Percentiles rank a stretch among this genome's conserved stretches.
Evolutionary conservation across 1,140 invertebrate genomes (phyloP).

Genomic region (Plutomurus gul): DNA sequence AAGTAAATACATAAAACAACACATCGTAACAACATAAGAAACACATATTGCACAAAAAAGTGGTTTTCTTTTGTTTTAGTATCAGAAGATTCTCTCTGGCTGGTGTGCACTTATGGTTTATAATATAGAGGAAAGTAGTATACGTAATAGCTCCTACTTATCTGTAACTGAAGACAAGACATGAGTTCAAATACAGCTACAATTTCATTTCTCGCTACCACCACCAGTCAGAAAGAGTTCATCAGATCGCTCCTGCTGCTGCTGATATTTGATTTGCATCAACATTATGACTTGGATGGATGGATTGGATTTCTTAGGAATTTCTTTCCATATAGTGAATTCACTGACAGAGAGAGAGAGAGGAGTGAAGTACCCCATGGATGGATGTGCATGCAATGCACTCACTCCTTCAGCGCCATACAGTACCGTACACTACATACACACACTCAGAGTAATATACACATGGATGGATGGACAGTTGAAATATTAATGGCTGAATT

Average conservation of each 20-base stretch:
- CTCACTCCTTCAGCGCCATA: no score
- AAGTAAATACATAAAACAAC: slow-evolving; percentile 40
- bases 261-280: slow-evolving; percentile 29
- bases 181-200: background rate
- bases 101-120: no score
- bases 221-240: slow-evolving; percentile 21
- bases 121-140: no score
- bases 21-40: background rate
- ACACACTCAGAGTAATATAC: no score
- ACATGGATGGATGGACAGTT: no score
- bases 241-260: slow-evolving; percentile 21
- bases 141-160: no score
- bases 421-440: no score
- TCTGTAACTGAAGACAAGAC: background rate
- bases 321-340: background rate
- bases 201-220: slow-evolving; percentile 7
- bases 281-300: slow-evolving; percentile 26
- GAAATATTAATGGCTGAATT: no score
- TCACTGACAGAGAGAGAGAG: no score
- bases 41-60: slow-evolving; percentile 38
- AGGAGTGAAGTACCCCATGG: no score
- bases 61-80: slow-evolving; percentile 27
- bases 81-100: no score
- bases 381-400: no score
- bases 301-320: slow-evolving; percentile 8